These are phyloP conservation scores for Indicator indicator DNA, from an alignment of 2,113 vertebrate genomes.

Conservation along the genomic window DNA sequence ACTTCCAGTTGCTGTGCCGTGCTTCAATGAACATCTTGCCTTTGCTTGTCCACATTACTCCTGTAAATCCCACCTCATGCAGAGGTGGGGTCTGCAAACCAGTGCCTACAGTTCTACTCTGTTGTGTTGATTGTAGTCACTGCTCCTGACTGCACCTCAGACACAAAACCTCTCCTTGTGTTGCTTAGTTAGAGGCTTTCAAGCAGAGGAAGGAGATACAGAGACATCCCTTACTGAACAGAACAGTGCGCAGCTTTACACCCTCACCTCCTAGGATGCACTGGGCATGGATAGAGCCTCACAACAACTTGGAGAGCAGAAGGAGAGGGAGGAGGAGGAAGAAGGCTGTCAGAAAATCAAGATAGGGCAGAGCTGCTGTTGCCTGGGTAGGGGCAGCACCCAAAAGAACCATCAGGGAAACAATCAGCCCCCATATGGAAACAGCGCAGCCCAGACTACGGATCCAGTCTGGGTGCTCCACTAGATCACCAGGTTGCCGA, in stretches of 20 bases:
- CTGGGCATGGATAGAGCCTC: accelerated
- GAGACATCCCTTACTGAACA: not conserved
- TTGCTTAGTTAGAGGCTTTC: not conserved
- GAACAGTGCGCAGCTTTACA: not conserved
- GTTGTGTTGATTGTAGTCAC: not conserved
- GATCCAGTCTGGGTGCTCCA: not conserved
- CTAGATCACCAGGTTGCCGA: not conserved
- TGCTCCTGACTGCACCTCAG: not conserved
- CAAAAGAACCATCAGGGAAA: not conserved
- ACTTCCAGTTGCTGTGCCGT: not conserved
- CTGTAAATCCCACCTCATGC: not conserved
- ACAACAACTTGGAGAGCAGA: not conserved
- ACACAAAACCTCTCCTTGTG: not conserved
- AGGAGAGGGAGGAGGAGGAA: not conserved
- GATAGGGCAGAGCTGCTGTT: not conserved
- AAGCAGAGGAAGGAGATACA: not conserved
- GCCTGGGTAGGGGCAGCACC: not conserved
- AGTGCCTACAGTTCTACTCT: not conserved
- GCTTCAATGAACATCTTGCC: not conserved
- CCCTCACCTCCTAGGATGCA: not conserved
- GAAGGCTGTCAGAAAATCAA: not conserved
- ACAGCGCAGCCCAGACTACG: accelerated
- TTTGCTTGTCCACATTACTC: not conserved
- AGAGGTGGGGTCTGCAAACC: not conserved
- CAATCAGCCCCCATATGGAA: accelerated